A percentile compares a stretch with the other conserved stretches of the same genome.
phyloP scores from a whole-genome alignment of 2,113 vertebrate genomes.

The Coptodon bakossiorum region DNA sequence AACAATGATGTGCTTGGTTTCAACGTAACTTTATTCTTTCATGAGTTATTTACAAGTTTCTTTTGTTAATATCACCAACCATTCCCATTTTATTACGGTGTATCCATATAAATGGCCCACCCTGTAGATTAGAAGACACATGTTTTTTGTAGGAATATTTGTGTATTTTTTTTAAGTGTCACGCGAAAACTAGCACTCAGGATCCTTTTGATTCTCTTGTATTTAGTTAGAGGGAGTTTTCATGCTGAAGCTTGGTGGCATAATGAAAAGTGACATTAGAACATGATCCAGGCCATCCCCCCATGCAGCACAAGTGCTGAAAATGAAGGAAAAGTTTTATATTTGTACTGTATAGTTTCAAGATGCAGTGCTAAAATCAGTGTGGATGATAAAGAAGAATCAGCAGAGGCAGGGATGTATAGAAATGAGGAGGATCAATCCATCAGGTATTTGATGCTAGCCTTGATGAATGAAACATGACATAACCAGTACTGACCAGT shows the following conservation, averaged over 20 bases:
- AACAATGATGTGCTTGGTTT: too few species aligned
- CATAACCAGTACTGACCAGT: not conserved
- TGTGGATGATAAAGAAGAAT: not conserved
- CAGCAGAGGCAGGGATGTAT: not conserved
- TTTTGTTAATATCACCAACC: too few species aligned
- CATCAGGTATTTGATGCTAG: not conserved
- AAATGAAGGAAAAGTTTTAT: not conserved
- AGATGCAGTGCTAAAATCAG: not conserved
- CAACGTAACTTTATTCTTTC: too few species aligned
- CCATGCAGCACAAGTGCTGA: not conserved
- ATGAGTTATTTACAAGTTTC: too few species aligned
- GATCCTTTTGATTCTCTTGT: not conserved
- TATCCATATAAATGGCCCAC: too few species aligned
- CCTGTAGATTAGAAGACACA: not conserved
- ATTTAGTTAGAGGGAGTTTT: not conserved
- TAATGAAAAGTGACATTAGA: not conserved
- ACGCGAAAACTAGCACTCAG: fast-evolving
- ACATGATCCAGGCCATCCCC: not conserved
- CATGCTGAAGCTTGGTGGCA: not conserved
- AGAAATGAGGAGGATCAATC: not conserved
- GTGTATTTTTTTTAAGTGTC: not conserved
- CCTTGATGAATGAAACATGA: not conserved
- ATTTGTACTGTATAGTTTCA: not conserved
- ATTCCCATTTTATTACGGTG: too few species aligned
- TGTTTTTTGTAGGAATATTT: not conserved